Conservation (phyloP, 2,797 vertebrate species). For the Chiroxiphia lanceolata region DNA sequence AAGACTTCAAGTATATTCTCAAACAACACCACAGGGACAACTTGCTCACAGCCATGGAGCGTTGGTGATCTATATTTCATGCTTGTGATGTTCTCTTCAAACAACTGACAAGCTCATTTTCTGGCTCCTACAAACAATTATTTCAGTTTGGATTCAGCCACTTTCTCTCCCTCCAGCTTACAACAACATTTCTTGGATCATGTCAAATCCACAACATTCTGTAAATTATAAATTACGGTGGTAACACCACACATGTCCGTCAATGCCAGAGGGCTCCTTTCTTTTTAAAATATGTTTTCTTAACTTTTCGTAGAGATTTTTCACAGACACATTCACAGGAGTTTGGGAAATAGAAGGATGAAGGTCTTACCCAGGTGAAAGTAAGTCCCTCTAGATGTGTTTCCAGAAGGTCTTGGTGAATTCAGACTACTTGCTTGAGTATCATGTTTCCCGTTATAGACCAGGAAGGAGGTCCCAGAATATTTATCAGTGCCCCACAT, state of each 20-base stretch:
- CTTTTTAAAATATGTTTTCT: neutral
- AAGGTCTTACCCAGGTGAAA: neutral
- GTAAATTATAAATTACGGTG: slow-evolving; percentile 26
- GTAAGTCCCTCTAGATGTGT: neutral
- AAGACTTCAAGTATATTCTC: neutral
- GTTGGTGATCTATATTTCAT: slow-evolving; percentile 7
- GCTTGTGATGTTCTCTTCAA: neutral
- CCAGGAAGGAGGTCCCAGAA: neutral
- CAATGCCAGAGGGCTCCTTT: neutral
- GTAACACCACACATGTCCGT: neutral
- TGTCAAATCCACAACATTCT: neutral
- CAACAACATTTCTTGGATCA: neutral
- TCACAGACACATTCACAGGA: neutral
- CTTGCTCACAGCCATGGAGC: neutral
- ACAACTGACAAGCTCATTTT: neutral
- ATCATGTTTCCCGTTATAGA: neutral
- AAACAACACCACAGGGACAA: neutral
- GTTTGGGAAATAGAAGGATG: neutral
- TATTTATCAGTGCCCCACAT: neutral
- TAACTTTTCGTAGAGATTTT: neutral
- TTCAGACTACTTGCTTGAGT: neutral
- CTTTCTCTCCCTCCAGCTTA: neutral
- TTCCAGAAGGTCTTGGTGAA: neutral
- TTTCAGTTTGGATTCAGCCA: neutral
- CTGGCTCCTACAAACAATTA: neutral